Evolutionary conservation across 2,113 vertebrate genomes (phyloP), one percentile per base, ranked within the genome.

Genomic region (Nycticorax nycticorax): DNA sequence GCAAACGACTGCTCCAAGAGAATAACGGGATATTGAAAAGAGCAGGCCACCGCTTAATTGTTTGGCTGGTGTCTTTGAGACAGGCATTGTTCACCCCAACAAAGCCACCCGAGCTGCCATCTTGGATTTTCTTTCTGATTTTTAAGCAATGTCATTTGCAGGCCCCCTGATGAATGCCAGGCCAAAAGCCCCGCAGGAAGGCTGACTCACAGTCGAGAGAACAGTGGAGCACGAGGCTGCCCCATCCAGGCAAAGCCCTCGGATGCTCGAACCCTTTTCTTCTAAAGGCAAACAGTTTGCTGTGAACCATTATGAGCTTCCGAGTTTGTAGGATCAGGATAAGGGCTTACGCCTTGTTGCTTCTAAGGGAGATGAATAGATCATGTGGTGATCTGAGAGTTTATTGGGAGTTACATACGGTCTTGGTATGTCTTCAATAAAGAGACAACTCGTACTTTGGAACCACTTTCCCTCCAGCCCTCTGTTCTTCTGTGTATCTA

Each of bases 51-150:
- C 2, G 2, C 10, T 73, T 30, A n/a, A 47, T 27, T 66, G 15
- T 59, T 74, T 59, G 37, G 32, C 10, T 43, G 33, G 47, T 37
- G 27, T 59, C 68, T 92, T 62, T 37, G 37, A 66, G 55, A 57
- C 3, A 0, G 77, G 11, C 41, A 48, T 0, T 56, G 37, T 19
- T 66, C 4, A 0, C 28, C 74, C 56, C 79, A 48, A 10, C 19
- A 59, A 82, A 94, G 30, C 52, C 82, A 83, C 47, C 24, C 14
- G 1, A 67, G 62, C 45, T 93, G n/a, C 82, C 88, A 90, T 55
- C 50, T 92, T 93, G 78, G 74, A 47, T 93, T 86, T 85, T 63
- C 45, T 63, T 76, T 45, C 72, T 60, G 57, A 33, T n/a, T 85
- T 95, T 74, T 78, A 35, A 75, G 48, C 33, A n/a, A 3, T 13